Evolutionary conservation across 2,797 vertebrate species (phyloP).

Genomic region (Geotrypetes seraphini): DNA sequence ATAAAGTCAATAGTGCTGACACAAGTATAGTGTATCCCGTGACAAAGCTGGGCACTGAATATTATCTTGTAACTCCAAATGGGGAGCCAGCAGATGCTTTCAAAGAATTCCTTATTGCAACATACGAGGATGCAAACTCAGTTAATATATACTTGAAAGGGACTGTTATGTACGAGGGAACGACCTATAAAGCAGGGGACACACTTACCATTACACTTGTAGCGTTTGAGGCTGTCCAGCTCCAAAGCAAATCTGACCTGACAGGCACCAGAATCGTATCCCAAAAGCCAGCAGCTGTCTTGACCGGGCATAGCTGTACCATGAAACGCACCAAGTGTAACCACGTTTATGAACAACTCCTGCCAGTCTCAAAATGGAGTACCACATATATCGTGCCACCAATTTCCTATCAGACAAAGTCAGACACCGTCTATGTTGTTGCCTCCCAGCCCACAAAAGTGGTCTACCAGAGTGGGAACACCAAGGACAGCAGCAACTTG

Average conservation of each 20-base stretch:
- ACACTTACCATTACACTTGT: conserved; percentile 33
- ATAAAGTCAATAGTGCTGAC: too few relatives aligned
- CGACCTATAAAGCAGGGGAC: conserved; percentile 1
- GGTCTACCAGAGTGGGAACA: conserved; percentile 8
- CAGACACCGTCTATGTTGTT: conserved; percentile 45
- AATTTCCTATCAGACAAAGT: conserved; percentile 33
- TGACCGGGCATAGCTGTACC: conserved; percentile 57
- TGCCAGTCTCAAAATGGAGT: conserved; percentile 57
- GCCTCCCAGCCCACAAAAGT: conserved; percentile 46
- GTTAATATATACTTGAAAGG: conserved; percentile 35
- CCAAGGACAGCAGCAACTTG: conserved; percentile 4
- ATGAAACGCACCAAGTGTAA: conserved; percentile 49
- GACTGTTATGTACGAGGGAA: conserved; percentile 19
- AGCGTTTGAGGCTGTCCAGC: conserved; percentile 51
- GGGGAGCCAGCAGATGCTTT: background rate
- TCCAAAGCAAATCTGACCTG: conserved; percentile 43
- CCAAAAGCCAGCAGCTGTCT: conserved; percentile 44
- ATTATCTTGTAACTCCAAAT: conserved; percentile 53
- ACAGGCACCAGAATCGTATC: conserved; percentile 50
- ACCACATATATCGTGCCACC: conserved; percentile 47
- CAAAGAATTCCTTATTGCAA: conserved; percentile 60
- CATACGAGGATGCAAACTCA: conserved; percentile 36
- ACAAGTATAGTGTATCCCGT: conserved; percentile 48
- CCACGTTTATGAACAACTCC: conserved; percentile 61
- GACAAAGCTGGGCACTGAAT: conserved; percentile 48